These are phyloP conservation scores for Toxotes lorentzi DNA, from an alignment of 2,797 vertebrate genomes.

Conservation along the genomic window DNA sequence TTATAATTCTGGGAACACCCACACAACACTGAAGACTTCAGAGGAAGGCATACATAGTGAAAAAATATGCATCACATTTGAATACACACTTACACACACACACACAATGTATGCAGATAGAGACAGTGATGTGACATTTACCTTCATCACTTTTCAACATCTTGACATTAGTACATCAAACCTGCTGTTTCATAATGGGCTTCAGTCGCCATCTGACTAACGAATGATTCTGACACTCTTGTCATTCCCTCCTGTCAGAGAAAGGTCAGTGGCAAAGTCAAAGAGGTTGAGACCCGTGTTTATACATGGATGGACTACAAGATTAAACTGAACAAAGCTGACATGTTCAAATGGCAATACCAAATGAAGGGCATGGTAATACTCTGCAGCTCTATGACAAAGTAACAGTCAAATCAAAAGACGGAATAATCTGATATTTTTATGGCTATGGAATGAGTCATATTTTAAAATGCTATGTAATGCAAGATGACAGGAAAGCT, in stretches of 20 bases:
- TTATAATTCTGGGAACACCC: constrained; percentile 29
- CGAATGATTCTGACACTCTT: constrained; percentile 68
- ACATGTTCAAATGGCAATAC: constrained; percentile 62
- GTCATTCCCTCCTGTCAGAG: constrained; percentile 73
- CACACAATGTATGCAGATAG: constrained; percentile 48
- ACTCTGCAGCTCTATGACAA: constrained; percentile 15
- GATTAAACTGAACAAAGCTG: constrained; percentile 70
- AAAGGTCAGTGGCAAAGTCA: constrained; percentile 80
- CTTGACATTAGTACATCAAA: constrained; percentile 81
- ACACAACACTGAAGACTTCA: constrained; percentile 33
- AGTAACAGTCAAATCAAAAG: background rate
- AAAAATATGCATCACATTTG: constrained; percentile 34
- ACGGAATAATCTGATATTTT: background rate
- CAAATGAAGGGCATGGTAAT: constrained; percentile 52
- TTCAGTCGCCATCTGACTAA: constrained; percentile 62
- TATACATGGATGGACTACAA: constrained; percentile 61
- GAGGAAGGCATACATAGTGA: constrained; percentile 11
- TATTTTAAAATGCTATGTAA: constrained; percentile 4
- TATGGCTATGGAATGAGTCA: background rate
- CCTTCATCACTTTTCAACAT: constrained; percentile 80
- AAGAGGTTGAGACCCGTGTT: constrained; percentile 74
- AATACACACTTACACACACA: constrained; percentile 31
- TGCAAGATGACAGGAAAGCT: background rate
- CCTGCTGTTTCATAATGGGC: constrained; percentile 79
- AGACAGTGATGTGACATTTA: constrained; percentile 81